Evolutionary conservation across 2,113 vertebrate species (phyloP).

Genomic region (Leucopsar rothschildi): DNA sequence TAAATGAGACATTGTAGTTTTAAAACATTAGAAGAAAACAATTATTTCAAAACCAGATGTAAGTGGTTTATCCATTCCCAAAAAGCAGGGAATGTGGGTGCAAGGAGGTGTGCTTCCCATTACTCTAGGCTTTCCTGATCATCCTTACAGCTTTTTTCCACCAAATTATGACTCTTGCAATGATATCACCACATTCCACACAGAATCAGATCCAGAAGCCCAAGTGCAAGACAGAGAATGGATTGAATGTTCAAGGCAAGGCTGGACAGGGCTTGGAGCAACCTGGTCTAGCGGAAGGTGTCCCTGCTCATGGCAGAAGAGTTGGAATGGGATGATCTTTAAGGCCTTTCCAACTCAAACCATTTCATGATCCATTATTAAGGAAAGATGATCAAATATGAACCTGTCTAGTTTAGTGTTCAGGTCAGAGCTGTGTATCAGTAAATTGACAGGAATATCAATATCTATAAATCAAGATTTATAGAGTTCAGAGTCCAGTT

Average conservation of each 20-base stretch:
- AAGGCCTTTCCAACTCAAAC: background rate
- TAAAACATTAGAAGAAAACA: background rate
- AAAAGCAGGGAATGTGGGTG: background rate
- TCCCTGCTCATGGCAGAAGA: background rate
- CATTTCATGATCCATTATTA: background rate
- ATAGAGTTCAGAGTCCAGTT: conserved; percentile 8
- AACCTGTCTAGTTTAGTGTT: background rate
- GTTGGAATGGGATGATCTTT: background rate
- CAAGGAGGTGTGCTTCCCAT: background rate
- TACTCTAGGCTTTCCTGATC: background rate
- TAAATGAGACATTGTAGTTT: background rate
- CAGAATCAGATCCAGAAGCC: background rate
- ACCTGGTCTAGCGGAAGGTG: background rate
- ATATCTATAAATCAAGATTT: conserved; percentile 19
- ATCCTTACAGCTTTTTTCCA: background rate
- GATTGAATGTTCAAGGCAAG: background rate
- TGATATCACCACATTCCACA: background rate
- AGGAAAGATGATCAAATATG: background rate
- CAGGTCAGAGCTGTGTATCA: background rate
- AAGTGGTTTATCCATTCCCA: background rate
- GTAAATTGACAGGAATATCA: conserved; percentile 44
- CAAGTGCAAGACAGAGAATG: background rate
- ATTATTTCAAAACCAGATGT: background rate
- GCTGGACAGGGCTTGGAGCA: background rate
- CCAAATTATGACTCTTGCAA: background rate